Percentiles rank a stretch among this genome's conserved stretches.
Conservation (phyloP, 2,113 vertebrate genomes). For the Rattus rattus region DNA sequence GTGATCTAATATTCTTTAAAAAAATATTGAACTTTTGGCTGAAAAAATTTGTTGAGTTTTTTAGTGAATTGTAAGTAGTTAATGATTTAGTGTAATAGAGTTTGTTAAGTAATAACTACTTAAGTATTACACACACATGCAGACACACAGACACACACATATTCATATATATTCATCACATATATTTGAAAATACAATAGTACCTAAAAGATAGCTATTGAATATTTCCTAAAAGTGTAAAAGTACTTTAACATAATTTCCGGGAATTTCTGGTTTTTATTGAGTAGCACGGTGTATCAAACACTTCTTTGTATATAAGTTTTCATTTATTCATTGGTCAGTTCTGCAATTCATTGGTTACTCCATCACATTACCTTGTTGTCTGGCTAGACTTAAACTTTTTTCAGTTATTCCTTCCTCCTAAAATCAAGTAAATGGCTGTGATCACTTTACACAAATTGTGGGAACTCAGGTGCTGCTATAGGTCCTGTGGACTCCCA, state of each 20-base stretch:
- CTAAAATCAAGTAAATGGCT: not conserved
- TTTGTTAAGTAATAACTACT: not conserved
- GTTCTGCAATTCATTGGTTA: not conserved
- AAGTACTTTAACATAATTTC: not conserved
- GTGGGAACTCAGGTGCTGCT: not conserved
- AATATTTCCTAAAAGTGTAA: not conserved
- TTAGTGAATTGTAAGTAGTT: slow-evolving; percentile 37
- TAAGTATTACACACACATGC: no score
- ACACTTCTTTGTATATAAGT: not conserved
- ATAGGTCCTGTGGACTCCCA: not conserved
- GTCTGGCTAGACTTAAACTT: not conserved
- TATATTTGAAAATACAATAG: not conserved
- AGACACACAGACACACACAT: not conserved
- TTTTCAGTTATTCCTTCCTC: not conserved
- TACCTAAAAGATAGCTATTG: not conserved
- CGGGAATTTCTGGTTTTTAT: not conserved
- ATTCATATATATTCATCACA: no score
- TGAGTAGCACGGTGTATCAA: not conserved
- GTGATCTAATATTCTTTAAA: slow-evolving; percentile 65
- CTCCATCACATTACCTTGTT: not conserved
- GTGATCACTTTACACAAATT: not conserved
- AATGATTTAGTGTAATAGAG: not conserved
- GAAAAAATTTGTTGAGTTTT: slow-evolving; percentile 58
- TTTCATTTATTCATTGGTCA: not conserved
- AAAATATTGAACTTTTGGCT: slow-evolving; percentile 64